Base-by-base conservation (phyloP, 2,888 invertebrate genomes). In the Drosophila rellima region DNA sequence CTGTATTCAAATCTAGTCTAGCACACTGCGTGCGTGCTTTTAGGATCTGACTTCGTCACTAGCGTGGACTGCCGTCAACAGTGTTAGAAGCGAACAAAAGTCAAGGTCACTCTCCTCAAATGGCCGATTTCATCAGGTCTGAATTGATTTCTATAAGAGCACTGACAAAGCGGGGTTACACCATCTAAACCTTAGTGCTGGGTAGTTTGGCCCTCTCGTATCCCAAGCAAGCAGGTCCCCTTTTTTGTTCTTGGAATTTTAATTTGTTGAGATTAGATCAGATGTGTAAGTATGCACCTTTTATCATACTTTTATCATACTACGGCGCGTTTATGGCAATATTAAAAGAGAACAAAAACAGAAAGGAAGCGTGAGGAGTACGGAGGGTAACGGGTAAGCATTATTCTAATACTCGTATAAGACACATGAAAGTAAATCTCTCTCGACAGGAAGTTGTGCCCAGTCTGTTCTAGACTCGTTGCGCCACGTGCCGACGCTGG, bases 221-320 rank as follows among this genome's bases (percentile, higher is more conserved):
- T 42, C 4, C 11, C 40, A 29, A 10, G 7, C 11, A n/a, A 23
- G 20, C 51, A 60, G 17, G 10, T 3, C 51, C 33, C 57, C 47
- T 54, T 56, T 78, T 40, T 18, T 39, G 33, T 42, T 48, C 29
- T 45, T 40, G 39, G 52, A 61, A 70, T 75, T 76, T 77, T 80
- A 85, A 85, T 88, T 73, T 80, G 51, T 55, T 35, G 33, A 74
- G 83, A 88, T 83, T 88, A 78, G 42, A 85, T 88, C 86, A 56
- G 35, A 61, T 55, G 51, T 67, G 54, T 31, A 33, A 48, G 47
- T 45, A 29, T 39, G 45, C 55, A 44, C 29, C 18, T 69, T 52
- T 55, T 70, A 51, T 74, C 47, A 23, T 35, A 17, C 39, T 37
- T 37, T 52, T 52, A 52, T 44, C 20, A 33, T 23, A 10, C 23